phyloP scores from a whole-genome alignment of 2,888 invertebrate species.

The Amiota mariae region DNA sequence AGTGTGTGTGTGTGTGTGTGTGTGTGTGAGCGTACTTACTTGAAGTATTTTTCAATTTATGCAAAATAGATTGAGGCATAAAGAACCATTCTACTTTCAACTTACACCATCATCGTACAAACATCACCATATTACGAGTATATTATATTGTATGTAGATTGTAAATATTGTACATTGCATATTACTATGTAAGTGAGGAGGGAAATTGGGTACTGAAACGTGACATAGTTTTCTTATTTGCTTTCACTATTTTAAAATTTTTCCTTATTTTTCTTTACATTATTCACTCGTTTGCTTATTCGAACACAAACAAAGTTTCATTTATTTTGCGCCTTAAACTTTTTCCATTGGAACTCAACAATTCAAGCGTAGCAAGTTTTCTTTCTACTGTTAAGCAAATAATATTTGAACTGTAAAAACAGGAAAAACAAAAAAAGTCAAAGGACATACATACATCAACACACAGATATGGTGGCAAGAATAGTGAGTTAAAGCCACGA shows the following conservation, averaged over 20 bases:
- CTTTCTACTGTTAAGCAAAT: background rate
- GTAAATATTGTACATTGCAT: too few relatives aligned
- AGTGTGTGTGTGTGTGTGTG: constrained; percentile 19
- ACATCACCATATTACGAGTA: too few relatives aligned
- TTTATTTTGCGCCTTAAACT: background rate
- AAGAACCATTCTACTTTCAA: background rate
- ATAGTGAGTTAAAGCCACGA: too few relatives aligned
- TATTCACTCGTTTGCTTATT: background rate
- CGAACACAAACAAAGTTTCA: too few relatives aligned
- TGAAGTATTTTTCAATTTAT: constrained; percentile 59
- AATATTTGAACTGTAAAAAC: background rate
- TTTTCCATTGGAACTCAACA: background rate
- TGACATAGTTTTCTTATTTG: background rate
- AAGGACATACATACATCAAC: background rate
- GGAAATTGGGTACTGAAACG: background rate
- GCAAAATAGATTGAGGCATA: constrained; percentile 49
- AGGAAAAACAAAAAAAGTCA: background rate
- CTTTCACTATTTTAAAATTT: background rate
- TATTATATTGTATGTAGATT: too few relatives aligned
- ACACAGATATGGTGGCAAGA: background rate
- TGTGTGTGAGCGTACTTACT: constrained; percentile 40
- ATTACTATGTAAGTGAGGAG: background rate
- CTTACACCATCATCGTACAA: too few relatives aligned
- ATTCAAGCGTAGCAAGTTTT: background rate
- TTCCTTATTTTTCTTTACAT: constrained; percentile 1